A percentile compares a stretch with the other conserved stretches of the same genome.
Conservation (phyloP, 2,888 invertebrate genomes). For the Patella depressa region DNA sequence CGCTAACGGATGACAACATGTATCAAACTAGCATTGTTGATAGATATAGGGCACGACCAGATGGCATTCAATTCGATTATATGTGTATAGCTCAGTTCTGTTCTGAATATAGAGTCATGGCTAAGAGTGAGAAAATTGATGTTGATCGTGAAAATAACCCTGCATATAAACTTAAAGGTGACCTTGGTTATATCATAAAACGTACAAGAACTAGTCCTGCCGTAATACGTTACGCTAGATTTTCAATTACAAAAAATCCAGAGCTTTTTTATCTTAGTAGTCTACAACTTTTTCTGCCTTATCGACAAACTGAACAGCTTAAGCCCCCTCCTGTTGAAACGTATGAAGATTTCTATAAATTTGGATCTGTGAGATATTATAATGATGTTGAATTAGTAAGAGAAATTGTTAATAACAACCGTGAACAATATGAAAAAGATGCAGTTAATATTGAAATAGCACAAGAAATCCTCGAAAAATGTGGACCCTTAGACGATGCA, state of each 20-base stretch:
- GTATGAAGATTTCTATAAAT: background rate
- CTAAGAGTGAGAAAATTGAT: constrained; percentile 1
- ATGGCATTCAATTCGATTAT: background rate
- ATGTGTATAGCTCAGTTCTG: constrained; percentile 14
- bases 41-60: background rate
- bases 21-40: constrained; percentile 17
- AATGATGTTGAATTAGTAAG: background rate
- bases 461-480: background rate
- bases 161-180: constrained; percentile 4
- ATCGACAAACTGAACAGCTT: background rate
- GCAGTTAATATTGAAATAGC: background rate
- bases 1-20: background rate
- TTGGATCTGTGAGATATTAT: constrained; percentile 1
- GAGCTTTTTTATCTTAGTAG: constrained; percentile 12
- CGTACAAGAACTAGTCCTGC: background rate
- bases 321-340: background rate
- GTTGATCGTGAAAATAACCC: background rate
- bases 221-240: constrained; percentile 3
- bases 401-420: background rate
- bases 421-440: constrained; percentile 11
- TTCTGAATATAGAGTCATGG: constrained; percentile 22
- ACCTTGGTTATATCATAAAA: constrained; percentile 10
- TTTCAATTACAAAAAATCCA: background rate
- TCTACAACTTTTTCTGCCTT: constrained; percentile 16
- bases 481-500: constrained; percentile 10